Conservation (phyloP, 1,140 invertebrate genomes). For the Doryteuthis pealeii region DNA sequence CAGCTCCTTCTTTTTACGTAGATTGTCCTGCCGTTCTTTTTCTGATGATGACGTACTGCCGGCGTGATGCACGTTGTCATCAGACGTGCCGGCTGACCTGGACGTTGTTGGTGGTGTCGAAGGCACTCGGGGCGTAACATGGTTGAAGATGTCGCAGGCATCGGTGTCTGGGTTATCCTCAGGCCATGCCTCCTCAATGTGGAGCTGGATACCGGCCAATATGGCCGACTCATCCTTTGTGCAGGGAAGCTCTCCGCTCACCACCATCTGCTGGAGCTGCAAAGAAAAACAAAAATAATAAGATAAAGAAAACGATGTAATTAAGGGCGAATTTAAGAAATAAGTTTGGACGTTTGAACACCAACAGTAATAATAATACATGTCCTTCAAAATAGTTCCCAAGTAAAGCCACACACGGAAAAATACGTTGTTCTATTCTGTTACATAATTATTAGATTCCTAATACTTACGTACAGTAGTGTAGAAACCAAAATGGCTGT, state of each 20-base stretch:
- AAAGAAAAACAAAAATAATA: slow-evolving; percentile 34
- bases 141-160: slow-evolving; percentile 39
- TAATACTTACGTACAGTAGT: no score
- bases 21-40: slow-evolving; percentile 43
- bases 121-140: slow-evolving; percentile 21
- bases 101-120: slow-evolving; percentile 17
- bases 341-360: no score
- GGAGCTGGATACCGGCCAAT: slow-evolving; percentile 70
- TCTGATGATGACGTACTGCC: slow-evolving; percentile 1
- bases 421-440: no score
- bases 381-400: no score
- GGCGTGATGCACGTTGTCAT: slow-evolving; percentile 7
- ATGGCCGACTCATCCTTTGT: slow-evolving; percentile 72
- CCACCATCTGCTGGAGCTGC: slow-evolving; percentile 70
- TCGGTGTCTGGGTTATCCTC: slow-evolving; percentile 41
- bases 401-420: no score
- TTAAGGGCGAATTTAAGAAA: no score
- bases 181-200: slow-evolving; percentile 71
- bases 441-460: no score
- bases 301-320: not conserved
- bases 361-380: no score
- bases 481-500: no score
- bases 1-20: slow-evolving; percentile 48
- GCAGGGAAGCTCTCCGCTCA: slow-evolving; percentile 69
- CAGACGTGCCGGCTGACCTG: slow-evolving; percentile 11